Percentiles rank a stretch among this genome's conserved stretches.
These are phyloP conservation scores for Terebella lapidaria DNA, from an alignment of 2,888 invertebrate genomes.

Conservation along the genomic window DNA sequence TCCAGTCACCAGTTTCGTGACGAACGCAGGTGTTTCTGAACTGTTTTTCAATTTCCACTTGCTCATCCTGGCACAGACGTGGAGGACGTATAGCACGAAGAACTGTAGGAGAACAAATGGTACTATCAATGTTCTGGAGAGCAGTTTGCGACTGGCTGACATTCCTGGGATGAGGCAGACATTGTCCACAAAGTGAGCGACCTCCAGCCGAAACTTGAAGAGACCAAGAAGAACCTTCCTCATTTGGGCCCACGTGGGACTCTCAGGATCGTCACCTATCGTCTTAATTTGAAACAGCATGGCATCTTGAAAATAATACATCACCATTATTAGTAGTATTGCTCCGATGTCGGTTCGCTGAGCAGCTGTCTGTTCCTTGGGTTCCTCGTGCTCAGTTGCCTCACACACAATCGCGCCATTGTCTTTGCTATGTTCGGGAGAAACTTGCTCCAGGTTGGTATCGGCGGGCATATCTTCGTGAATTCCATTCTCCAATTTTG, in stretches of 20 bases:
- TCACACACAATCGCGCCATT: background rate
- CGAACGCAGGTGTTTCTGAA: background rate
- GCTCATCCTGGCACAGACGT: background rate
- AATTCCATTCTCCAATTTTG: background rate
- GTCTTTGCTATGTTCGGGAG: background rate
- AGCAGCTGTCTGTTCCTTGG: background rate
- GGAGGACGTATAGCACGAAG: slow-evolving; percentile 12
- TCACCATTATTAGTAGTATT: slow-evolving; percentile 20
- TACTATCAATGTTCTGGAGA: slow-evolving; percentile 17
- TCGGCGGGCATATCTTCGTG: background rate
- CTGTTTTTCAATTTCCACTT: background rate
- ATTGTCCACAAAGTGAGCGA: slow-evolving; percentile 22
- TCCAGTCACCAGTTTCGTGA: slow-evolving; percentile 12
- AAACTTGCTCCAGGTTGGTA: background rate
- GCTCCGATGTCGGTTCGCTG: slow-evolving; percentile 17
- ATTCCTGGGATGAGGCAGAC: slow-evolving; percentile 21
- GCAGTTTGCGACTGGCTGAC: slow-evolving; percentile 17
- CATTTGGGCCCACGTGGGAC: slow-evolving; percentile 7
- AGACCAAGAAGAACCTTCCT: slow-evolving; percentile 19
- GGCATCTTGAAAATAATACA: slow-evolving; percentile 28
- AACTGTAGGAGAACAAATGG: slow-evolving; percentile 21
- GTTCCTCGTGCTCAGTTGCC: background rate
- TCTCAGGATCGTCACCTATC: slow-evolving; percentile 6
- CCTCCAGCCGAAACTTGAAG: slow-evolving; percentile 22
- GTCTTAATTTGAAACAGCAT: slow-evolving; percentile 21